phyloP scores from a whole-genome alignment of 2,888 invertebrate species.

The Apotomis betuletana region DNA sequence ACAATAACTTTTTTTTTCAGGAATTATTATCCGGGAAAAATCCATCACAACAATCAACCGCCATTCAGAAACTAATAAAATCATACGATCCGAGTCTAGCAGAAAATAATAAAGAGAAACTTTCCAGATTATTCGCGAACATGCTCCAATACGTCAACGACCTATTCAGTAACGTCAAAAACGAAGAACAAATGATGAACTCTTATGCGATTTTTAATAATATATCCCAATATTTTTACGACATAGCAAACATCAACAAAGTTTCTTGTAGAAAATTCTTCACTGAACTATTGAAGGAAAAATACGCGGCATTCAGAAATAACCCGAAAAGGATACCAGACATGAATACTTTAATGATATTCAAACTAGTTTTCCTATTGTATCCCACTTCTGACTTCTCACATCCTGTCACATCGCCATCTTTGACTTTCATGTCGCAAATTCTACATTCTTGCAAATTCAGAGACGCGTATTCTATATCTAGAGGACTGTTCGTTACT shows the following conservation, averaged over 20 bases:
- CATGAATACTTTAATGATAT: slow-evolving; percentile 88
- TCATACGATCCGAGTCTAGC: slow-evolving; percentile 93
- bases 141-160: slow-evolving; percentile 91
- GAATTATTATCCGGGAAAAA: slow-evolving; percentile 85
- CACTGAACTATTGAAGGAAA: slow-evolving; percentile 88
- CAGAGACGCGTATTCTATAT: slow-evolving; percentile 86
- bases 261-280: slow-evolving; percentile 86
- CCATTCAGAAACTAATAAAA: slow-evolving; percentile 92
- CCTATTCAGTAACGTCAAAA: slow-evolving; percentile 72
- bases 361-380: slow-evolving; percentile 91
- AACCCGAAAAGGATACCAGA: slow-evolving; percentile 85
- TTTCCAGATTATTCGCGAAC: slow-evolving; percentile 89
- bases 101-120: slow-evolving; percentile 89
- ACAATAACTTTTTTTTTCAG: slow-evolving; percentile 55
- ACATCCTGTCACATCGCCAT: slow-evolving; percentile 95
- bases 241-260: slow-evolving; percentile 88
- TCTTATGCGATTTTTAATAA: slow-evolving; percentile 85
- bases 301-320: slow-evolving; percentile 85
- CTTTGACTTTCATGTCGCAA: slow-evolving; percentile 91
- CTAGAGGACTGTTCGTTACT: slow-evolving; percentile 90
- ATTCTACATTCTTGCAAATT: slow-evolving; percentile 87
- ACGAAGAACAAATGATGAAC: slow-evolving; percentile 71
- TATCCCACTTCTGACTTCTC: slow-evolving; percentile 96
- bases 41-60: slow-evolving; percentile 86
- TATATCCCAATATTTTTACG: slow-evolving; percentile 84